These are phyloP conservation scores for Diploscapter pachys DNA, from an alignment of 1,140 invertebrate species.

Conservation along the genomic window DNA sequence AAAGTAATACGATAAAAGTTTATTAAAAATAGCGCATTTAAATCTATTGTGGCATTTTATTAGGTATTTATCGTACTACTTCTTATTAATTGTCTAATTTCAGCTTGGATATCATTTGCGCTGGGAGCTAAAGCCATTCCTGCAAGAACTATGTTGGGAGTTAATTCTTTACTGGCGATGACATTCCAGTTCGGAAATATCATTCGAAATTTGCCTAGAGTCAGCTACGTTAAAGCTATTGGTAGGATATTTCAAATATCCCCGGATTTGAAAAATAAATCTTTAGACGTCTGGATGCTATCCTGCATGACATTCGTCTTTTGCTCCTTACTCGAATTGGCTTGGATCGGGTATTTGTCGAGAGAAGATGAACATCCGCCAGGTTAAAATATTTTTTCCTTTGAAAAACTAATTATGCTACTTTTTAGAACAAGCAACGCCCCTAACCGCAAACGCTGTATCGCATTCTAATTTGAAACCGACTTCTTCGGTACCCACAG, in stretches of 20 bases:
- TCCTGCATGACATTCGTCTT: slow-evolving; percentile 60
- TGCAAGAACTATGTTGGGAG: slow-evolving; percentile 56
- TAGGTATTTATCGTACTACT: too few relatives aligned
- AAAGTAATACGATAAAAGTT: too few relatives aligned
- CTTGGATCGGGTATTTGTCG: slow-evolving; percentile 54
- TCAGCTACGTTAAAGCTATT: slow-evolving; percentile 54
- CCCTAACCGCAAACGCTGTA: too few relatives aligned
- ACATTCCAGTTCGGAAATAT: slow-evolving; percentile 59
- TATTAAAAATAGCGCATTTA: too few relatives aligned
- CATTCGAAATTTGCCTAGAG: slow-evolving; percentile 54
- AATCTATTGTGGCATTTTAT: too few relatives aligned
- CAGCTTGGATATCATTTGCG: slow-evolving; percentile 59
- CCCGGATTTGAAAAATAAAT: not conserved
- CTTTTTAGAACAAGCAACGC: too few relatives aligned
- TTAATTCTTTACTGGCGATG: slow-evolving; percentile 54
- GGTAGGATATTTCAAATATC: not conserved
- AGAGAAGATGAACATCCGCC: slow-evolving; percentile 42
- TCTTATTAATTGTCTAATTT: slow-evolving; percentile 10
- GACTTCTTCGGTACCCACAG: slow-evolving; percentile 1
- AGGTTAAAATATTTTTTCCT: not conserved
- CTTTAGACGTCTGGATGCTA: slow-evolving; percentile 57
- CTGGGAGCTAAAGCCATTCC: slow-evolving; percentile 56
- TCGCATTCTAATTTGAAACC: not conserved
- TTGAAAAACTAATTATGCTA: too few relatives aligned
- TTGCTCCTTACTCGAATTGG: slow-evolving; percentile 55